Evolutionary conservation across 2,888 invertebrate species (phyloP).

Genomic region (Parapristionchus giblindavisi): DNA sequence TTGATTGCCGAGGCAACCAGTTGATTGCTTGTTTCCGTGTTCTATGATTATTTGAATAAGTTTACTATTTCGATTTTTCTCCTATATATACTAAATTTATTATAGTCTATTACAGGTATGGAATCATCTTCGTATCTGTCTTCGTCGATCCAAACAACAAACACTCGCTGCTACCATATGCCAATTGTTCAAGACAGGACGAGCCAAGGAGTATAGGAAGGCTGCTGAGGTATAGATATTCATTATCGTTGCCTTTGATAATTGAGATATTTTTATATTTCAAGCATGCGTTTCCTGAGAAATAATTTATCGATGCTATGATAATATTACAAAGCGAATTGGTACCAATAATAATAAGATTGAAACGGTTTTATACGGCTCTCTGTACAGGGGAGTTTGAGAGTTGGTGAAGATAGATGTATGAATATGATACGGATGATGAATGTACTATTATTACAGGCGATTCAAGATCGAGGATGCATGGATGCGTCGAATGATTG

Average conservation of each 20-base stretch:
- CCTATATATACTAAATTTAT: too few relatives aligned
- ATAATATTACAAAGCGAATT: too few relatives aligned
- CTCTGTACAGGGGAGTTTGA: not conserved
- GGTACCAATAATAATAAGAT: too few relatives aligned
- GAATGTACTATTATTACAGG: conserved; percentile 1
- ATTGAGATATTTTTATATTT: not conserved
- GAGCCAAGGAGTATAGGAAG: conserved; percentile 36
- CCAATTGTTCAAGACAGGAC: conserved; percentile 36
- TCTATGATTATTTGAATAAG: too few relatives aligned
- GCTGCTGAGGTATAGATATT: conserved; percentile 35
- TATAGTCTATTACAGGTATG: conserved; percentile 19
- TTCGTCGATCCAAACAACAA: conserved; percentile 22
- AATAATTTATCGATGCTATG: too few relatives aligned
- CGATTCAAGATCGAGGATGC: conserved; percentile 3
- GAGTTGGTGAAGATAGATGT: not conserved
- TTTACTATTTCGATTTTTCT: too few relatives aligned
- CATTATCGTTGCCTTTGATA: not conserved
- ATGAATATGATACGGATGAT: not conserved
- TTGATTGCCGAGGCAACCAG: too few relatives aligned
- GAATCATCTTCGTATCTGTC: conserved; percentile 18
- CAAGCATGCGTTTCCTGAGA: too few relatives aligned
- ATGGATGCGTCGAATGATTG: conserved; percentile 34
- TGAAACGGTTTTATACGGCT: too few relatives aligned
- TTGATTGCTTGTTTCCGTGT: too few relatives aligned
- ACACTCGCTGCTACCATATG: conserved; percentile 25